Conservation (phyloP, 2,797 vertebrate genomes). For the Diceros bicornis region DNA sequence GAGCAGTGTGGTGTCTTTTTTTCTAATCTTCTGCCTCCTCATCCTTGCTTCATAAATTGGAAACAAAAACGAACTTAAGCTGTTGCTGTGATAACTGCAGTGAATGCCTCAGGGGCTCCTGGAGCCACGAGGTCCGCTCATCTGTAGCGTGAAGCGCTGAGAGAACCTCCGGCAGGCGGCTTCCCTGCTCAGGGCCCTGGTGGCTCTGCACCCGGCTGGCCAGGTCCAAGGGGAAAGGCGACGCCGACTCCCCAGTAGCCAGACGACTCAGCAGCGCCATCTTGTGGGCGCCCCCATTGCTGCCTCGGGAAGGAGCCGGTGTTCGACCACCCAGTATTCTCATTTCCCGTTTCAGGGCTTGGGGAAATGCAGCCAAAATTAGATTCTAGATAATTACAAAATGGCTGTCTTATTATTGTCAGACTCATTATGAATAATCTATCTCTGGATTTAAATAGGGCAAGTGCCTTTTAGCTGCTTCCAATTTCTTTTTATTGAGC, state of each 20-base stretch:
- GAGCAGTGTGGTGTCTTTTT: background rate
- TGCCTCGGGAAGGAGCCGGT: background rate
- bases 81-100: background rate
- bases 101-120: background rate
- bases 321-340: background rate
- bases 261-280: background rate
- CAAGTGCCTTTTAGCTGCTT: slow-evolving; percentile 15
- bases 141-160: background rate
- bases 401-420: background rate
- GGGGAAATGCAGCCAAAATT: background rate
- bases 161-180: too few relatives aligned
- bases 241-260: accelerated
- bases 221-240: background rate
- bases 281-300: slow-evolving; percentile 21
- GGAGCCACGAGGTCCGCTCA: background rate
- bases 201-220: accelerated
- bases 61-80: background rate
- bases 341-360: background rate
- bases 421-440: background rate
- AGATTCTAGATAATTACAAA: background rate
- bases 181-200: background rate
- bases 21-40: background rate
- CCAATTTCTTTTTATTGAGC: background rate
- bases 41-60: background rate
- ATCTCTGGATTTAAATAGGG: background rate